Conservation (phyloP, 2,113 vertebrate species). For the Cryptoleucopteryx plumbea region DNA sequence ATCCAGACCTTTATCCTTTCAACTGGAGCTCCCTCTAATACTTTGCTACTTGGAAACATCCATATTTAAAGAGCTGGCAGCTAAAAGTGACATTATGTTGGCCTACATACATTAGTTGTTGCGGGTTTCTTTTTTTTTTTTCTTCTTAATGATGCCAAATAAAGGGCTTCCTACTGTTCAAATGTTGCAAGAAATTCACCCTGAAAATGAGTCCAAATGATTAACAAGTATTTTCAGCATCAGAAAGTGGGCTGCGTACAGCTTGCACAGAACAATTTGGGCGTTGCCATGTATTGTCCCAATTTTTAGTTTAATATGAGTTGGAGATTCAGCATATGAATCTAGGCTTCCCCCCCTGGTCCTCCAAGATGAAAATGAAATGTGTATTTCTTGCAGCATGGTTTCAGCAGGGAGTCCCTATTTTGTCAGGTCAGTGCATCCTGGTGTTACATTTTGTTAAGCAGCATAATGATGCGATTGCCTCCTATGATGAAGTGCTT, state of each 20-base stretch:
- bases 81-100: not conserved
- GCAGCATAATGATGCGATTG: not conserved
- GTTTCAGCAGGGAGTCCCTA: not conserved
- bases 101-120: not conserved
- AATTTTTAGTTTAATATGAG: not conserved
- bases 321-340: not conserved
- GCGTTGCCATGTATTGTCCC: not conserved
- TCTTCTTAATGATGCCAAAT: not conserved
- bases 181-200: not conserved
- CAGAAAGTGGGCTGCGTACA: not conserved
- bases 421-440: conserved; percentile 22
- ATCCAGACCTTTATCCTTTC: not conserved
- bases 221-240: not conserved
- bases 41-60: not conserved
- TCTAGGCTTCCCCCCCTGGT: not conserved
- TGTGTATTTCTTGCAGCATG: not conserved
- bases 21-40: not conserved
- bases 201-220: not conserved
- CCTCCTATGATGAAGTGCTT: not conserved
- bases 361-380: not conserved
- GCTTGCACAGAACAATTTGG: not conserved
- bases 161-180: not conserved
- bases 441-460: conserved; percentile 6
- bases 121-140: not conserved
- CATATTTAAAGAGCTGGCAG: not conserved